Base-by-base conservation (phyloP, 2,888 invertebrate genomes). In the Drosophila yooni region DNA sequence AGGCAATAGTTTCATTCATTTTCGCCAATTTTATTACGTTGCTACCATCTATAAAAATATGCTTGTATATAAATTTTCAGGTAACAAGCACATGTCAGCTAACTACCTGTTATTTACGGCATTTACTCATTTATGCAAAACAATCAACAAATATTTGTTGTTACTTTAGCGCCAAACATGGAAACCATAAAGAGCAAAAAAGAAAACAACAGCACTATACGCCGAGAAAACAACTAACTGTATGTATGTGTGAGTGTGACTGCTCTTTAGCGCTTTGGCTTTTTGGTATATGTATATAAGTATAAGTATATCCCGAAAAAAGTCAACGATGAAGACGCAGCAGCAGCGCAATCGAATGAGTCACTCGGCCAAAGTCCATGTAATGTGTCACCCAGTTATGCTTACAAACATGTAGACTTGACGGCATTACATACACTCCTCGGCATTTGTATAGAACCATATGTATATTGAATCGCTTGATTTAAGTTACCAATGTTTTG, bases 371-470 rank as follows among this genome's bases (percentile, higher is more conserved):
- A 43, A 52, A 52, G 33, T 13, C 52, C 62, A 57, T 70, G 86
- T 80, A 71, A 72, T 73, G 74, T 80, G 70, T 75, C 81, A 69
- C 60, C 70, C 80, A 84, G 66, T 69, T 67, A 74, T 27, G 52
- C 57, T 59, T 38, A 65, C 59, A 62, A 33, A 57, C 51, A 56
- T 33, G 53, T 38, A 73, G 63, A 62, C 69, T 38, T n/a, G 25
- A 50, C 58, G 64, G 78, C 64, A 72, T 60, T n/a, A 29, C 43
- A 34, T 2, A 66, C 77, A 72, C 29, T 50, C 25, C 36, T 2
- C 3, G 52, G 0, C 65, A 66, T 18, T 33, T 43, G 3, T 5
- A 13, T 76, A 59, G 33, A 15, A 18, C 15, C 50, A 36, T 1
- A 27, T 50, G 11, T 7, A 29, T n/a, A 8, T 46, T 46, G 7